Evolutionary conservation across 1,140 invertebrate genomes (phyloP).

Genomic region (Procambarus virginalis): DNA sequence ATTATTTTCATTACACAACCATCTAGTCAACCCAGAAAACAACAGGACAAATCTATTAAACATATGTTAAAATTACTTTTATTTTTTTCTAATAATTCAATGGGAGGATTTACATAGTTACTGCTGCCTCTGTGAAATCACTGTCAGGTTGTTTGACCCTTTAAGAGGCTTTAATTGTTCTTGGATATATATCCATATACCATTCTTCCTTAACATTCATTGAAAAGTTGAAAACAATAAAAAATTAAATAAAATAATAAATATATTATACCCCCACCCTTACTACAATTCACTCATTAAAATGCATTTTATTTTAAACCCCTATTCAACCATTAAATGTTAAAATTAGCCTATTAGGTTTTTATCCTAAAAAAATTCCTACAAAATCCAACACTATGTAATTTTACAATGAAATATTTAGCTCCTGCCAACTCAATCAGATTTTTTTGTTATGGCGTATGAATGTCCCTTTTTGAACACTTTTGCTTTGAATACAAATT

Average conservation of each 20-base stretch:
- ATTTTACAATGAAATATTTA: neutral
- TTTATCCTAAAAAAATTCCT: neutral
- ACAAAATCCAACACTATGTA: neutral
- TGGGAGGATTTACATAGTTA: constrained; percentile 30
- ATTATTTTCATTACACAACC: constrained; percentile 45
- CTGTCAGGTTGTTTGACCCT: neutral
- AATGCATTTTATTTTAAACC: neutral
- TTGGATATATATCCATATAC: neutral
- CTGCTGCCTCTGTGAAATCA: constrained; percentile 29
- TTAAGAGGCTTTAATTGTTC: neutral
- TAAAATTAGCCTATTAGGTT: neutral
- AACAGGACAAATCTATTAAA: constrained; percentile 43
- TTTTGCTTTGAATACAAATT: neutral
- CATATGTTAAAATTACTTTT: constrained; percentile 18
- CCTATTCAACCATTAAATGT: neutral
- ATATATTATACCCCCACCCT: neutral
- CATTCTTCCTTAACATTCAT: neutral
- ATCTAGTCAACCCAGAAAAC: constrained; percentile 43
- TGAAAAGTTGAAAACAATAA: neutral
- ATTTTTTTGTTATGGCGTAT: neutral
- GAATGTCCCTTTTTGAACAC: neutral
- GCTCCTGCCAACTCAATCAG: neutral
- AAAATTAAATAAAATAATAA: neutral
- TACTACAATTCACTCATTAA: neutral
- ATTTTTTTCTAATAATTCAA: constrained; percentile 5